Percentiles rank a stretch among this genome's conserved stretches.
Evolutionary conservation across 92 coral and sea anemone species (phyloP).

Genomic region (Zoanthus solanderi): DNA sequence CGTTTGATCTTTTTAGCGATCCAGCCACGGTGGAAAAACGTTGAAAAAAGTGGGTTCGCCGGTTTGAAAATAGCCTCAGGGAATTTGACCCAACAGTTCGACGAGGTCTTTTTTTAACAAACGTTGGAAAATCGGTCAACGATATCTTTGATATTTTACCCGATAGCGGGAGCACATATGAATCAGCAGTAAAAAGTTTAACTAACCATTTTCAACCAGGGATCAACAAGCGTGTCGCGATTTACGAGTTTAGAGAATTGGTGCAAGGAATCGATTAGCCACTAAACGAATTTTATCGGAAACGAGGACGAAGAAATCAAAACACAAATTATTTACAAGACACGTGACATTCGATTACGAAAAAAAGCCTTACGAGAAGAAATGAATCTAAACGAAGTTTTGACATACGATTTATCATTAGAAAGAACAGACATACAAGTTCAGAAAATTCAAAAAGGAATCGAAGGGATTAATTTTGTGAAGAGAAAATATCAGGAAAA

Average conservation of each 20-base stretch:
- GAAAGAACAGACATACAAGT: conserved; percentile 65
- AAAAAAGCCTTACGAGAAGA: conserved; percentile 55
- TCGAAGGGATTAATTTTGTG: neutral
- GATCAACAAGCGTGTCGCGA: conserved; percentile 46
- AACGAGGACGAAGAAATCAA: conserved; percentile 46
- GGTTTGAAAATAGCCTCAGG: conserved; percentile 61
- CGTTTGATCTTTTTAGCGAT: conserved; percentile 63
- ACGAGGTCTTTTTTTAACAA: conserved; percentile 51
- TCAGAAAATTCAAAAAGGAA: neutral
- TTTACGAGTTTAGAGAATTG: conserved; percentile 47
- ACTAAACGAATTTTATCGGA: conserved; percentile 42
- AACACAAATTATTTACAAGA: conserved; percentile 61
- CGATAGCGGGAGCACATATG: conserved; percentile 55
- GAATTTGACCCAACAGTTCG: conserved; percentile 58
- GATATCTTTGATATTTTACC: conserved; percentile 58
- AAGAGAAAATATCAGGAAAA: neutral
- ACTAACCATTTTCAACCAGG: conserved; percentile 44
- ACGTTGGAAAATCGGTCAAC: conserved; percentile 54
- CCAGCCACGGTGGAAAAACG: conserved; percentile 49
- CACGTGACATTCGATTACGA: conserved; percentile 49
- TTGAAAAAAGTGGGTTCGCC: conserved; percentile 54
- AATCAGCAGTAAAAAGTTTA: conserved; percentile 35
- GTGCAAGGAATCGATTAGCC: conserved; percentile 33
- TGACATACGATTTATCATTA: conserved; percentile 40
- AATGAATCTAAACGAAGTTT: conserved; percentile 7